phyloP scores from a whole-genome alignment of 2,888 invertebrate species.

The Dicranocentrus wangi region DNA sequence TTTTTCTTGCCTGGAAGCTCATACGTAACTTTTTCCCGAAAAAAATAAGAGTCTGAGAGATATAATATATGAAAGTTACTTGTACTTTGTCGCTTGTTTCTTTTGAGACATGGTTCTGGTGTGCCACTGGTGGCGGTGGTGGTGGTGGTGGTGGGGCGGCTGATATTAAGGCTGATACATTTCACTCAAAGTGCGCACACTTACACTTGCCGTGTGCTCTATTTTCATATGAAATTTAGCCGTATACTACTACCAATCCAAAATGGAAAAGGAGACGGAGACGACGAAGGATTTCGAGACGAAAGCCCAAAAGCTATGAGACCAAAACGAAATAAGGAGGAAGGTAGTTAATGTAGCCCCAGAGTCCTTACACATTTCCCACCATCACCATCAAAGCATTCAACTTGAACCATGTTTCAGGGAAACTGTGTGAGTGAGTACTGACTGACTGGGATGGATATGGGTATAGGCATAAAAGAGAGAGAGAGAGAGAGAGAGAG shows the following conservation, averaged over 20 bases:
- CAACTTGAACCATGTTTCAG: conserved; percentile 58
- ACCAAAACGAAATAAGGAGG: conserved; percentile 61
- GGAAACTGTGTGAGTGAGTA: conserved; percentile 51
- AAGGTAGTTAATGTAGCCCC: conserved; percentile 66
- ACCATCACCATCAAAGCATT: conserved; percentile 66
- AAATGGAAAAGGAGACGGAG: conserved; percentile 15
- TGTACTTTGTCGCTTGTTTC: conserved; percentile 58
- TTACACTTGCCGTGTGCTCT: too few relatives aligned
- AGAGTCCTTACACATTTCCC: conserved; percentile 64
- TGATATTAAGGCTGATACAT: conserved; percentile 50
- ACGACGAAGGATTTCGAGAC: conserved; percentile 44
- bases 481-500: too few relatives aligned
- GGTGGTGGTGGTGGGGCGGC: not conserved
- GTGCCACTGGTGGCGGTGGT: not conserved
- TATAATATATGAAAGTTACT: conserved; percentile 47
- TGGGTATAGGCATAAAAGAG: conserved; percentile 34
- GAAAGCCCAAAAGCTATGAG: conserved; percentile 62
- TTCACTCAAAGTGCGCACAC: conserved; percentile 47
- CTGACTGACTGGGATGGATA: conserved; percentile 56
- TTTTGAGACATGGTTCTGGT: conserved; percentile 42
- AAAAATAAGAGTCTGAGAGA: conserved; percentile 34
- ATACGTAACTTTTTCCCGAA: conserved; percentile 46
- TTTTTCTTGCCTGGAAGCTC: conserved; percentile 41
- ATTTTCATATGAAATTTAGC: conserved; percentile 30
- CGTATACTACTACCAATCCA: conserved; percentile 26